Base-by-base conservation (phyloP, 2,797 vertebrate species). In the Ficedula albicollis region DNA sequence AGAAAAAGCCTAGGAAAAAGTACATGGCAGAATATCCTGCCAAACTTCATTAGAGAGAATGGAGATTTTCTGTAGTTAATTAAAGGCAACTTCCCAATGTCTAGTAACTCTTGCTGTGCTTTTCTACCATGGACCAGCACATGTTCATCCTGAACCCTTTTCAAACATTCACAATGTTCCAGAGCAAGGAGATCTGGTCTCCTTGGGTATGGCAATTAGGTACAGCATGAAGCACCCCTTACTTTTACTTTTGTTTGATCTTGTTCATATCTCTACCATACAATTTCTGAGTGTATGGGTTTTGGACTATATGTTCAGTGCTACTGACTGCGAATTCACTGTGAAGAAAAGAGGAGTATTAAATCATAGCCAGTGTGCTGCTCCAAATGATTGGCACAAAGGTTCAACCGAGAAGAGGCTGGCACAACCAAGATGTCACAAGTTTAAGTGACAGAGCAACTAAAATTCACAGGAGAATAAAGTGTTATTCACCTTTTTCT, bases 301-400 rank as follows among this genome's bases (percentile, higher is more conserved):
- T 87, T 69, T 59, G 30, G 25, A 26, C 21, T 59, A 0, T 8
- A 32, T 55, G 25, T 43, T 93, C 63, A 44, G 39, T 19, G 39
- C 17, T 66, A 63, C 20, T 11, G 4, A 48, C 19, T 62, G 39
- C 32, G 27, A 92, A 78, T 78, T 68, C 27, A 58, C 25, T 60
- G 38, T 5, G 41, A 77, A 74, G 38, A 18, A 90, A 72, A 81
- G 29, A 81, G 36, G 17, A 87, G 14, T 30, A 60, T 27, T 54
- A 85, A 62, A 68, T 80, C 78, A 56, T 29, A 69, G 48, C n/a
- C 2, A 5, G 5, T 0, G 0, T 18, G 58, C 14, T 73, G 69
- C 41, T 90, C 39, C 43, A 78, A 92, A 66, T 62, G 39, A 74
- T 30, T 79, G 62, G 36, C 69, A 59, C 15, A 51, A 84, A 79